Evolutionary conservation across 1,140 invertebrate species (phyloP), one percentile per base, ranked within the genome.

Genomic region (Reticulitermes speratus): DNA sequence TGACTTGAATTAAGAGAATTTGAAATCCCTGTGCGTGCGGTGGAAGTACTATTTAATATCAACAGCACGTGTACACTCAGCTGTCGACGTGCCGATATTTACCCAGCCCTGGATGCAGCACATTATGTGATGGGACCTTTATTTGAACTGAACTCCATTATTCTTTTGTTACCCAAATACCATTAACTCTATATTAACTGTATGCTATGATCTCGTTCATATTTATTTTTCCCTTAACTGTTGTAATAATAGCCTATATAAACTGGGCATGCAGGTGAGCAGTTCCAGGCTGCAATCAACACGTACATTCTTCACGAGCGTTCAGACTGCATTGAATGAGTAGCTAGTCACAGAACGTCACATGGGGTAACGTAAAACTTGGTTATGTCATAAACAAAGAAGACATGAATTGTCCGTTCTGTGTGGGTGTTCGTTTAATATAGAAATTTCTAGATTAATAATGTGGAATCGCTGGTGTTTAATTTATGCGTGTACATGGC

Each of bases 101-200:
- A 75, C n/a, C 65, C 7, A 75, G n/a, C 65, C 65, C 65, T 75
- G 65, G 65, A 30, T 75, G 7, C 52, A 2, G 9, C 52, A 52
- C 14, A 52, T 52, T 52, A n/a, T 25, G n/a, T 75, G 65, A 75
- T 75, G 65, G 65, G n/a, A 75, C 65, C n/a, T 30, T 25, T 75
- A 75, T 75, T 75, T 75, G 65, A 75, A 69, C 65, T 69, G 65
- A 30, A 75, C 65, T 75, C 65, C 65, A 75, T 30, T 75, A n/a
- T 75, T 75, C 25, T 75, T 12, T 75, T 75, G 65, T 75, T 75
- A 75, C 8, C 65, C 65, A 75, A 75, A 75, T 75, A 75, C 25
- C 65, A 75, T 75, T 75, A 75, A 75, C 25, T 75, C 65, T 14
- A 30, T 30, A 75, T 75, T 75, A 75, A 75, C 65, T 75, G 65